Evolutionary conservation across 2,797 vertebrate genomes (phyloP).

Genomic region (Vipera latastei): DNA sequence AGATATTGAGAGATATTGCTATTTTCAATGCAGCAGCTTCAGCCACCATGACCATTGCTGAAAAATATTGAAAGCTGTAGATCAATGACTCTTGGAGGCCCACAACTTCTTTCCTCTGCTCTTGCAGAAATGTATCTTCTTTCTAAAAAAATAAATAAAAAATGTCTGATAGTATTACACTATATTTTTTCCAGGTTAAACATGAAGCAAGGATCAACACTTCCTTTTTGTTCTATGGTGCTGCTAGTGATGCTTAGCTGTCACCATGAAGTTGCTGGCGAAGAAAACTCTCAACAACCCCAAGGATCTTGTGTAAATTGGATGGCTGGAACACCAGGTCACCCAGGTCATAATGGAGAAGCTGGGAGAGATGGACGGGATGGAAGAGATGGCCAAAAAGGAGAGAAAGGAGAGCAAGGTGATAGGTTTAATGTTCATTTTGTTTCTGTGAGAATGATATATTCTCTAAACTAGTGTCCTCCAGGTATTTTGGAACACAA

Average conservation of each 20-base stretch:
- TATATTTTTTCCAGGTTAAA: conserved; percentile 36
- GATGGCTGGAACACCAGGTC: conserved; percentile 80
- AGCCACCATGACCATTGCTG: not conserved
- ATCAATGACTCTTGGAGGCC: not conserved
- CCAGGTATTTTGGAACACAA: not conserved
- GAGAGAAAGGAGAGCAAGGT: conserved; percentile 81
- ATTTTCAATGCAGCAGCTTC: not conserved
- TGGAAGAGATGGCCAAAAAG: conserved; percentile 73
- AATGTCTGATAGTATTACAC: not conserved
- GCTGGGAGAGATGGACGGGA: conserved; percentile 79
- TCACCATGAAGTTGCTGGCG: not conserved
- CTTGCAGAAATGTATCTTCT: not conserved
- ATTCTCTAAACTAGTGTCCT: not conserved
- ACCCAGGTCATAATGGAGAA: conserved; percentile 77
- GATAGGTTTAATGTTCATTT: conserved; percentile 25
- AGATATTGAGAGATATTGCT: not conserved
- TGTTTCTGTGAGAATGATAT: not conserved
- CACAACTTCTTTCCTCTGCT: not conserved
- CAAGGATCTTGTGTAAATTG: conserved; percentile 71
- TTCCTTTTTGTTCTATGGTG: conserved; percentile 44
- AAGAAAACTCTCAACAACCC: conserved; percentile 26
- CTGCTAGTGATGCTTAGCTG: conserved; percentile 44
- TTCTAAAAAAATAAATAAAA: not conserved
- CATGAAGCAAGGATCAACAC: conserved; percentile 54
- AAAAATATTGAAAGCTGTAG: not conserved